Evolutionary conservation across 1,140 invertebrate genomes (phyloP).

Genomic region (Pristionchus pacificus): DNA sequence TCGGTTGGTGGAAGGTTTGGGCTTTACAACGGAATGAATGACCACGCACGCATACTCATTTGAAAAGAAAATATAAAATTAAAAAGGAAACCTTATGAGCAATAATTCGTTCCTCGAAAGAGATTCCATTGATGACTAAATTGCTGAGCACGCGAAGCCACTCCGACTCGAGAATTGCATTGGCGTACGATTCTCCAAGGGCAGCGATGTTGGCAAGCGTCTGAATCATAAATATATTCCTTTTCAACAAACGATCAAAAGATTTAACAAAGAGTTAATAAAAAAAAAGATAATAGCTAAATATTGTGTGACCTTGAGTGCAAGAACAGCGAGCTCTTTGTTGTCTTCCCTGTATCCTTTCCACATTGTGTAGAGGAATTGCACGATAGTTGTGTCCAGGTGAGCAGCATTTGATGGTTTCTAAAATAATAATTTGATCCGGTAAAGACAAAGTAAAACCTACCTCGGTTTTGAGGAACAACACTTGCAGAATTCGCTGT

Average conservation of each 20-base stretch:
- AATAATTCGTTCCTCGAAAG: conserved; percentile 19
- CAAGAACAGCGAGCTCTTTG: conserved; percentile 18
- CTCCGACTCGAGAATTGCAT: conserved; percentile 19
- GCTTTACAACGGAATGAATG: too few relatives aligned
- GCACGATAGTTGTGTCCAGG: conserved; percentile 17
- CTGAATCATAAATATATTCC: conserved; percentile 4
- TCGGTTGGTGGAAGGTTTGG: too few relatives aligned
- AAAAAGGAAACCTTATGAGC: conserved; percentile 25
- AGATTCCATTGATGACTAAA: conserved; percentile 22
- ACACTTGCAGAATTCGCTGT: conserved; percentile 24
- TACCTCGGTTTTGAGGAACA: conserved; percentile 34
- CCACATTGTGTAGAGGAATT: conserved; percentile 25
- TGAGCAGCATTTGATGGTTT: conserved; percentile 9
- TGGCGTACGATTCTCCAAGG: conserved; percentile 22
- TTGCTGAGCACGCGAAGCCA: conserved; percentile 27
- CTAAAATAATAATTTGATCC: conserved; percentile 18
- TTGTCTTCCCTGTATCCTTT: conserved; percentile 18
- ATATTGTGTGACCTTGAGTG: conserved; percentile 16
- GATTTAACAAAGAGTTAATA: too few relatives aligned
- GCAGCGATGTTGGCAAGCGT: conserved; percentile 32
- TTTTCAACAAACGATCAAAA: too few relatives aligned
- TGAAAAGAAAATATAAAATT: conserved; percentile 1
- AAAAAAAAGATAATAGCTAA: too few relatives aligned
- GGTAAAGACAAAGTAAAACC: conserved; percentile 4
- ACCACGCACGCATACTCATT: too few relatives aligned